phyloP scores from a whole-genome alignment of 2,888 invertebrate genomes.

The Parnassius apollo region DNA sequence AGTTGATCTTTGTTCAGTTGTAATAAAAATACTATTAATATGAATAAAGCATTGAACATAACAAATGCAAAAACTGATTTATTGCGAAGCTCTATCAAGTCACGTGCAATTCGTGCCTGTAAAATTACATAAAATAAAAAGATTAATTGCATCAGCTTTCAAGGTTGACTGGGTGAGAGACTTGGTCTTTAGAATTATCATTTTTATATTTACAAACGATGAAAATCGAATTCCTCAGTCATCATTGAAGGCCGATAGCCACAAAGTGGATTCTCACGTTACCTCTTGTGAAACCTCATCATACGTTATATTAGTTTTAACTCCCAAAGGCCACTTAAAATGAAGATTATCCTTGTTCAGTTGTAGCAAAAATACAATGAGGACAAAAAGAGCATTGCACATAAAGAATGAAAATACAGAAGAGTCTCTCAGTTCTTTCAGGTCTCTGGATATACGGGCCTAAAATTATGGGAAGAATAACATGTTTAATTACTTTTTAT shows the following conservation, averaged over 20 bases:
- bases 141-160: slow-evolving; percentile 73
- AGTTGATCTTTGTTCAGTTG: slow-evolving; percentile 99
- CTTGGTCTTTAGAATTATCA: slow-evolving; percentile 10
- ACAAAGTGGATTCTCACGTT: slow-evolving; percentile 80
- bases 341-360: slow-evolving; percentile 98
- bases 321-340: slow-evolving; percentile 97
- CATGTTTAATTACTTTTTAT: slow-evolving; percentile 20
- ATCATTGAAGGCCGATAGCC: slow-evolving; percentile 75
- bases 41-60: slow-evolving; percentile 99
- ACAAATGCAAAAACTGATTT: slow-evolving; percentile 98
- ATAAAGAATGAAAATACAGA: slow-evolving; percentile 98
- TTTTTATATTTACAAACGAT: slow-evolving; percentile 16
- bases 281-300: slow-evolving; percentile 95
- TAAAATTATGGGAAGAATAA: slow-evolving; percentile 82
- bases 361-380: slow-evolving; percentile 99
- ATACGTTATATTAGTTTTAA: slow-evolving; percentile 95
- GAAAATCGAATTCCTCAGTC: slow-evolving; percentile 53
- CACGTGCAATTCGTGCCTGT: slow-evolving; percentile 93
- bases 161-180: slow-evolving; percentile 72
- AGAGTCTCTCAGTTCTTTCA: slow-evolving; percentile 96
- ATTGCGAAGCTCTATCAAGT: slow-evolving; percentile 97
- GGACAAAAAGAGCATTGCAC: slow-evolving; percentile 98
- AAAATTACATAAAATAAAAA: slow-evolving; percentile 77
- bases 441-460: slow-evolving; percentile 93
- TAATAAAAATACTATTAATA: slow-evolving; percentile 98